Evolutionary conservation across 2,113 vertebrate species (phyloP), one percentile per base, ranked within the genome.

Genomic region (Peromyscus californicus): DNA sequence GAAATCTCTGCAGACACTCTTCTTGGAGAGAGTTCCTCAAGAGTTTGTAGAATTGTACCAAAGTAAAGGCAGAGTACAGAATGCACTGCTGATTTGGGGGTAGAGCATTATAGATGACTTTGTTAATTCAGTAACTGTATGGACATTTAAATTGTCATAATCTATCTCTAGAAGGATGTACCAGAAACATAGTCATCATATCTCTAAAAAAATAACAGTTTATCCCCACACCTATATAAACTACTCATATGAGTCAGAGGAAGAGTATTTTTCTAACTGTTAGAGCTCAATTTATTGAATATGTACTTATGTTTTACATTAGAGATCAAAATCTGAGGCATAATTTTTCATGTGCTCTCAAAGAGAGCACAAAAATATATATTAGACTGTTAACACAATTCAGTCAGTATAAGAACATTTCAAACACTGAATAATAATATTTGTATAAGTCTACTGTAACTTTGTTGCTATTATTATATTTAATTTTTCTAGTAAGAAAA

Each of bases 341-440:
- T 63, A 95, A 72, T 22, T 90, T 86, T 78, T 61, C 80, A 74
- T 90, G 70, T 95, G 17, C 42, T 61, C 48, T 92, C 74, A 91
- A 78, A 70, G 16, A 93, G 19, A 97, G 74, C 42, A 82, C 61
- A 79, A 61, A 51, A 45, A 5, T 80, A 57, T 61, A 17, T 83
- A 91, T 95, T 75, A 89, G 12, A 82, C 88, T 65, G 84, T 91
- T 74, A 97, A 94, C 11, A 74, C 6, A 96, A 59, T 31, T 88
- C 15, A 89, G 78, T 74, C 12, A 67, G 16, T 85, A 85, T 31
- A 95, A 94, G 70, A 95, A 12, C 19, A 87, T 6, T 78, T 85
- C 31, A 97, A 92, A 91, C 85, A 65, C 29, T 75, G 17, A 95
- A 97, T 11, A 78, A 67, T 36, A 85, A 10, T 88, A 3, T 61